Base-by-base conservation (phyloP, 2,797 vertebrate species). In the Myotis myotis region DNA sequence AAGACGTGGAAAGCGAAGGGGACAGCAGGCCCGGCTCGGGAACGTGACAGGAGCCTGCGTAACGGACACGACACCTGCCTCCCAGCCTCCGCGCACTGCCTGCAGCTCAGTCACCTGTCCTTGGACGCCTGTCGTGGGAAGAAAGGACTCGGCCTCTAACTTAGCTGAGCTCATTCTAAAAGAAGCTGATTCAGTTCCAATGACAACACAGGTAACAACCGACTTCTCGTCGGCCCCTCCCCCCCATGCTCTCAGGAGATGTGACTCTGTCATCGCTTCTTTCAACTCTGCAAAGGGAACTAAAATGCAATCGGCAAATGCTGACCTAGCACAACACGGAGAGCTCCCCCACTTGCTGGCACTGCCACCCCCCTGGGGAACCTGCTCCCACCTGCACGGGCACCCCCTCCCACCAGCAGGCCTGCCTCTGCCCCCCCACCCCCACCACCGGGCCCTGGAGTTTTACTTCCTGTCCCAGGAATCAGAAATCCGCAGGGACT, bases 401-500 rank as follows among this genome's bases (percentile, higher is more conserved):
- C 2, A 3, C 17, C 68, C 81, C 55, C 1, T 6, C 33, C 15
- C 71, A 57, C 16, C 74, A 13, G 60, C 83, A 36, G 12, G 30
- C 23, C 90, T 55, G 51, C 15, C 72, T 28, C 60, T n/a, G 15
- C 60, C 2, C 10, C 49, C n/a, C 9, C 22, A 19, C 30, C 36
- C 28, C 44, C 33, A 30, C 60, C 28, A 1, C 72, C 28, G 19
- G 66, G 87, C 80, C 66, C 64, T 22, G 10, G 2, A 5, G 6
- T 17, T 25, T 23, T 36, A 49, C 66, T 11, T 12, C 75, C 33
- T 22, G 0, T 8, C 55, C 33, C 3, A 89, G 80, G 44, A 55
- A 72, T 33, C 41, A 41, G 94, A 89, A 81, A 71, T 55, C 93
- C 78, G 60, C 74, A 15, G 89, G 88, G 95, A 87, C 38, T 36